Evolutionary conservation across 2,113 vertebrate species (phyloP).

Genomic region (Laterallus jamaicensis): DNA sequence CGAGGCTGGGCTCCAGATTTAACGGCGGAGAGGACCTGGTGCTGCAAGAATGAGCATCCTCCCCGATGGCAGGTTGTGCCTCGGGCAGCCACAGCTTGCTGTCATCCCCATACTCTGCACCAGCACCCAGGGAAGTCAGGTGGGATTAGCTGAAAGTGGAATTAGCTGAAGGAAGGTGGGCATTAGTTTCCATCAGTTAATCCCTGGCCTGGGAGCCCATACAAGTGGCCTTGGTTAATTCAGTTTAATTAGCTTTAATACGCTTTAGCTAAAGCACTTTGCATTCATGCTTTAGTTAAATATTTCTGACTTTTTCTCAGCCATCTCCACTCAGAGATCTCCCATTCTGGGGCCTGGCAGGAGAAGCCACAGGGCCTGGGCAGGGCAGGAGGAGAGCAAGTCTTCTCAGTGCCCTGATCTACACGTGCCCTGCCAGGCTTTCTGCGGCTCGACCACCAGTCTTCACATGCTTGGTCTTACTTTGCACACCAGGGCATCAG

Average conservation of each 20-base stretch:
- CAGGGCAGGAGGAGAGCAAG: neutral
- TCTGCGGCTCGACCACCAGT: neutral
- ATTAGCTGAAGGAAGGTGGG: neutral
- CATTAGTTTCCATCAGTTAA: neutral
- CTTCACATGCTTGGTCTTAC: neutral
- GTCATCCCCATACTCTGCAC: fast-evolving
- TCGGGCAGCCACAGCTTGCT: fast-evolving
- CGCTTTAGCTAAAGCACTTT: slow-evolving; percentile 20
- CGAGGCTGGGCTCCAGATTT: neutral
- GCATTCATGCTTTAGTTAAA: neutral
- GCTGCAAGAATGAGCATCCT: neutral
- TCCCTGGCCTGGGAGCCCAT: neutral
- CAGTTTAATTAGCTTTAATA: slow-evolving; percentile 26
- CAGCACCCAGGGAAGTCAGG: neutral
- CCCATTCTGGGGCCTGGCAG: neutral
- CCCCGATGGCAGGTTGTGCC: neutral
- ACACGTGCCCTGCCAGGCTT: neutral
- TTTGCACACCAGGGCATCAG: too few species aligned
- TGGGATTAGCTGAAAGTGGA: neutral
- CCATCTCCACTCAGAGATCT: neutral
- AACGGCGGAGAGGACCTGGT: fast-evolving
- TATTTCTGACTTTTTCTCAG: neutral
- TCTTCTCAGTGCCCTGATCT: neutral
- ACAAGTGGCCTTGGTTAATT: neutral
- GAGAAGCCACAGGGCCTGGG: neutral